Conservation (phyloP, 2,797 vertebrate genomes). For the Xiphophorus birchmanni region DNA sequence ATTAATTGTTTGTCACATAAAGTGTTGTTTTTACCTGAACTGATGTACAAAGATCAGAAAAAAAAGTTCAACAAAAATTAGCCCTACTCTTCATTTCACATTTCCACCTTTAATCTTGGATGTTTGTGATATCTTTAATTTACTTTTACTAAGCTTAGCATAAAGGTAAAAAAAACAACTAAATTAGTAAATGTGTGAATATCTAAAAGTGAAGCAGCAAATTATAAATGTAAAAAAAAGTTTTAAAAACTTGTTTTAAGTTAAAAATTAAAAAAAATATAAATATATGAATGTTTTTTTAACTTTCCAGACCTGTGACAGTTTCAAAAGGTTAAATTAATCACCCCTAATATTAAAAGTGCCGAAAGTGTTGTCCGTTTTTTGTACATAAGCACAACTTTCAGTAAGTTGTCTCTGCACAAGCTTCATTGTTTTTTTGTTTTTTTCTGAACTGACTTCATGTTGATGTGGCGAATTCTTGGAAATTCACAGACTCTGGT, state of each 20-base stretch:
- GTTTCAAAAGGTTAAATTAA: background rate
- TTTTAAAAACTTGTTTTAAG: too few species aligned
- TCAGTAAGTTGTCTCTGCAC: slow-evolving; percentile 3
- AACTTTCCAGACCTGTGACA: background rate
- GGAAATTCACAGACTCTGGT: slow-evolving; percentile 40
- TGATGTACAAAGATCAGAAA: background rate
- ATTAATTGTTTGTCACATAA: background rate
- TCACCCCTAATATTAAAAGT: background rate
- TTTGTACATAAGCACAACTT: background rate
- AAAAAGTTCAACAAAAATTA: background rate
- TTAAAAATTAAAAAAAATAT: too few species aligned
- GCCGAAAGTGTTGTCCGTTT: background rate
- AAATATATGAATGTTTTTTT: background rate
- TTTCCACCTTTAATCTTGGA: background rate
- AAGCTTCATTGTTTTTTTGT: background rate
- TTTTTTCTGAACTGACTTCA: slow-evolving; percentile 34
- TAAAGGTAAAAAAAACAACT: too few species aligned
- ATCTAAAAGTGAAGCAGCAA: background rate
- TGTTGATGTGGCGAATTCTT: slow-evolving; percentile 44
- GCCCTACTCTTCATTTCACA: background rate
- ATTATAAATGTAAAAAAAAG: background rate
- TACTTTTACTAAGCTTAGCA: background rate
- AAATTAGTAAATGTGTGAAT: background rate
- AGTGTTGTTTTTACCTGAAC: background rate
- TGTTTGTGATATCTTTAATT: background rate